Percentiles rank a stretch among this genome's conserved stretches.
Evolutionary conservation across 2,888 invertebrate genomes (phyloP).

Genomic region (Spatulosminthurus flaviceps): DNA sequence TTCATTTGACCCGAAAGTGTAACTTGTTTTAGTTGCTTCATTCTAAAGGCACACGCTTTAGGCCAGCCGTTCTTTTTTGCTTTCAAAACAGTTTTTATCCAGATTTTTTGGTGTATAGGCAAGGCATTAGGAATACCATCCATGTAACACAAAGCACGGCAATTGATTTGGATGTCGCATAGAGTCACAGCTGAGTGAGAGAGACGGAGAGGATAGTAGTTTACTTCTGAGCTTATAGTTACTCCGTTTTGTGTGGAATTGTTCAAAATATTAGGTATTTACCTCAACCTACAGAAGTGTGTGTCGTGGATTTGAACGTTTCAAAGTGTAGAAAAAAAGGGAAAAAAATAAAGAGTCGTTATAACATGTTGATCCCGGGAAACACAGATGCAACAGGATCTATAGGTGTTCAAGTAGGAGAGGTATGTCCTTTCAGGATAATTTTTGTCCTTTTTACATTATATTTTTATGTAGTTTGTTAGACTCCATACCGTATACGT

Average conservation of each 20-base stretch:
- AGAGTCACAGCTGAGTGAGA: constrained; percentile 25
- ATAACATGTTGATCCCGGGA: constrained; percentile 35
- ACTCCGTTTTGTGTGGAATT: background rate
- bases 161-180: background rate
- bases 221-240: background rate
- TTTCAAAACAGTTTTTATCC: background rate
- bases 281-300: background rate
- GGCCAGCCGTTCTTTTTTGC: constrained; percentile 9
- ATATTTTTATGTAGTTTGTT: constrained; percentile 34
- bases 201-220: background rate
- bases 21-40: background rate
- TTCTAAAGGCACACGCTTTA: background rate
- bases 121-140: too few relatives aligned
- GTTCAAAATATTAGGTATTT: constrained; percentile 23
- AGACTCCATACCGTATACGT: constrained; percentile 45
- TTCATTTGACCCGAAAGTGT: constrained; percentile 18
- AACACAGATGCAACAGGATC: constrained; percentile 45
- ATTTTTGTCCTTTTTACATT: constrained; percentile 12
- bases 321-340: constrained; percentile 1
- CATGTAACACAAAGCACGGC: too few relatives aligned
- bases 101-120: background rate
- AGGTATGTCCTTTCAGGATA: constrained; percentile 15
- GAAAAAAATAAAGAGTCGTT: constrained; percentile 39
- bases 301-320: too few relatives aligned
- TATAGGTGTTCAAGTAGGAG: constrained; percentile 20